Conservation (phyloP, 2,888 invertebrate species). For the Pollenia labialis region DNA sequence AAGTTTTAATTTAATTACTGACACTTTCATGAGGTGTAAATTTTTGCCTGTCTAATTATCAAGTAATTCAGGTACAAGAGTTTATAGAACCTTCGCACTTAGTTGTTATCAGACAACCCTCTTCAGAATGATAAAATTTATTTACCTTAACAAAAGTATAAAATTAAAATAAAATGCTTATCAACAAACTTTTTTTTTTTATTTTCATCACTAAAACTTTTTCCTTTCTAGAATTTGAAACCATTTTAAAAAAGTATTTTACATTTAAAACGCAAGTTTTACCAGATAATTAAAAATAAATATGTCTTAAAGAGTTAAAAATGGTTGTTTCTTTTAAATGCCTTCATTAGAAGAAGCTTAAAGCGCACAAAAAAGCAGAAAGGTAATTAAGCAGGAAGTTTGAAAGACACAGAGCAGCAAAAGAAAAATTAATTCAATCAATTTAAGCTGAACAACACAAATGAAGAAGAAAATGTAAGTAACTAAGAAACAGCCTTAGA, state of each 20-base stretch:
- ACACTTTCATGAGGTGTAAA: too few relatives aligned
- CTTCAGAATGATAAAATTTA: not conserved
- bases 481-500: not conserved
- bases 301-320: constrained; percentile 31
- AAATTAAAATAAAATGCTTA: constrained; percentile 6
- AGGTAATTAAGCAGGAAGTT: constrained; percentile 5
- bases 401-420: not conserved
- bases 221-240: constrained; percentile 15
- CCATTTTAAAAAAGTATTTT: constrained; percentile 11
- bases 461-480: not conserved
- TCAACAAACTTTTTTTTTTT: not conserved
- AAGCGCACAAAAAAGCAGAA: not conserved
- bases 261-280: not conserved
- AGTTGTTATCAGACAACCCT: not conserved
- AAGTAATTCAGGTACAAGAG: too few relatives aligned
- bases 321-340: not conserved
- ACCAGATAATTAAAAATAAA: not conserved
- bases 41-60: too few relatives aligned
- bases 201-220: not conserved
- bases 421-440: constrained; percentile 56
- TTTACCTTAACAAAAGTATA: not conserved
- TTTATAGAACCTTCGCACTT: not conserved
- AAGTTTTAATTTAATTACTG: too few relatives aligned
- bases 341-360: constrained; percentile 7
- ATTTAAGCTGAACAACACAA: constrained; percentile 20